Evolutionary conservation across 2,888 invertebrate species (phyloP).

Genomic region (Drosophila phalerata): DNA sequence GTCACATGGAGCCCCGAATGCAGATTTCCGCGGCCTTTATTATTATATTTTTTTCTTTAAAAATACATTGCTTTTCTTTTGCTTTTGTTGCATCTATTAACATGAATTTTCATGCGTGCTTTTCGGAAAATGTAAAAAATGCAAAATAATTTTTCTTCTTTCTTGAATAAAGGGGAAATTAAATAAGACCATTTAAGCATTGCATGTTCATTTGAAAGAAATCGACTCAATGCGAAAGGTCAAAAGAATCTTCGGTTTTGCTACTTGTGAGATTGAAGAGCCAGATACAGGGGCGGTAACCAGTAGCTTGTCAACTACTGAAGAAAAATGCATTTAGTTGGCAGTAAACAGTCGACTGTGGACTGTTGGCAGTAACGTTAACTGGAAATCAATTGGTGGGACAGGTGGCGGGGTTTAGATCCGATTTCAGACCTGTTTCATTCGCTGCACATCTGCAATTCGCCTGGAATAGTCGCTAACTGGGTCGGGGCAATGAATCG

Average conservation of each 20-base stretch:
- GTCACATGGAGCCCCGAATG: slow-evolving; percentile 23
- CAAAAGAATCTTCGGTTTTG: slow-evolving; percentile 13
- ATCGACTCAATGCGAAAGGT: slow-evolving; percentile 28
- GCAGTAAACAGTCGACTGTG: slow-evolving; percentile 7
- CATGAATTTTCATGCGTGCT: slow-evolving; percentile 37
- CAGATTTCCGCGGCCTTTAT: slow-evolving; percentile 7
- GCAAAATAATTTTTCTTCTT: slow-evolving; percentile 4
- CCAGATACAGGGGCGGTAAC: not conserved
- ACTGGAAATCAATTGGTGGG: slow-evolving; percentile 51
- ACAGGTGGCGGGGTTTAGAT: slow-evolving; percentile 33
- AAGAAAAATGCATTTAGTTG: not conserved
- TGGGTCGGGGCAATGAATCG: slow-evolving; percentile 82
- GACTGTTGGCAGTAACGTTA: slow-evolving; percentile 21
- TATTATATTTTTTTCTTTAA: slow-evolving; percentile 1
- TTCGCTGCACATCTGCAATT: slow-evolving; percentile 41
- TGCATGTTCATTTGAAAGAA: slow-evolving; percentile 3
- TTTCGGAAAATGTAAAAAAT: slow-evolving; percentile 15
- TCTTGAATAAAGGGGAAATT: slow-evolving; percentile 3
- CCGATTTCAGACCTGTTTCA: slow-evolving; percentile 53
- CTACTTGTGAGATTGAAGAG: not conserved
- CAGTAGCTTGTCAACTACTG: not conserved
- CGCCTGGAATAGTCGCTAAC: slow-evolving; percentile 70
- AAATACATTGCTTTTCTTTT: slow-evolving; percentile 19
- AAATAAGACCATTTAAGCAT: slow-evolving; percentile 25
- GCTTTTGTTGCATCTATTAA: slow-evolving; percentile 17